These are phyloP conservation scores for Agrochola circellaris DNA, from an alignment of 2,888 invertebrate species.

Conservation along the genomic window DNA sequence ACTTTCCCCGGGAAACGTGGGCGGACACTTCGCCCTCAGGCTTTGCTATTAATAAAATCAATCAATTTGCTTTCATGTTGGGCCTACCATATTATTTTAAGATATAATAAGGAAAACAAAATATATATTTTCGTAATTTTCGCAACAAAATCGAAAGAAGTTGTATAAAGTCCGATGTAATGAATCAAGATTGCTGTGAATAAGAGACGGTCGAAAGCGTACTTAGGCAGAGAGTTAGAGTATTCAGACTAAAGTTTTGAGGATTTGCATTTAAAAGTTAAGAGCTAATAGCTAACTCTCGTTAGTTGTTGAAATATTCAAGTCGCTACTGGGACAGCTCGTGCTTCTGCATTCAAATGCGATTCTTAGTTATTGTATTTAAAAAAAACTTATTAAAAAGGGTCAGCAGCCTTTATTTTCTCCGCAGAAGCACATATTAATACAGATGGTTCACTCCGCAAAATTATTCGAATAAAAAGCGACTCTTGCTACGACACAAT, in stretches of 20 bases:
- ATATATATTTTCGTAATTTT: slow-evolving; percentile 8
- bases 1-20: slow-evolving; percentile 46
- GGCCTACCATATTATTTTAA: slow-evolving; percentile 54
- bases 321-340: slow-evolving; percentile 11
- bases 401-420: neutral
- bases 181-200: slow-evolving; percentile 29
- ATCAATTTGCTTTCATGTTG: slow-evolving; percentile 70
- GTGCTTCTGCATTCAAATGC: slow-evolving; percentile 23
- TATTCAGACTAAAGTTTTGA: slow-evolving; percentile 34
- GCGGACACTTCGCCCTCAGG: slow-evolving; percentile 49
- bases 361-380: neutral
- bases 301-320: slow-evolving; percentile 37
- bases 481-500: too few species aligned
- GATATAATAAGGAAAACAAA: slow-evolving; percentile 54
- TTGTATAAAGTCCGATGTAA: slow-evolving; percentile 23
- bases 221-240: slow-evolving; percentile 32
- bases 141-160: slow-evolving; percentile 22
- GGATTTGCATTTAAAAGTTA: slow-evolving; percentile 45
- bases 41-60: slow-evolving; percentile 74
- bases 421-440: too few species aligned
- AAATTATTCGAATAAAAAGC: too few species aligned
- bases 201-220: slow-evolving; percentile 11
- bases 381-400: neutral
- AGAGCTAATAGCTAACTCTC: slow-evolving; percentile 41
- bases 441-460: too few species aligned